phyloP scores from a whole-genome alignment of 2,888 invertebrate genomes.

The Temnothorax rugatulus region DNA sequence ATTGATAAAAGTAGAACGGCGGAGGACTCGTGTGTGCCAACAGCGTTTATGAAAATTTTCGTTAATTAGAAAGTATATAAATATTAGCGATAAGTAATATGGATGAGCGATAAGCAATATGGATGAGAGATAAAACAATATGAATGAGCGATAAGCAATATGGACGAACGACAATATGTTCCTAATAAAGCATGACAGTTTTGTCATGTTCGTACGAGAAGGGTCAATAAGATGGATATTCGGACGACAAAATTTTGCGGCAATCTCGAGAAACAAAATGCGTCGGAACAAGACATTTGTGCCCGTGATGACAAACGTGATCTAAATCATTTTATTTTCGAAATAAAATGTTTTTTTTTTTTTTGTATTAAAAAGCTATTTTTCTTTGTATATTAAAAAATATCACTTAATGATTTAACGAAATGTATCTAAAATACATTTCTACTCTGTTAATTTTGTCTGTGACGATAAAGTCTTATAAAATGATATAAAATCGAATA shows the following conservation, averaged over 20 bases:
- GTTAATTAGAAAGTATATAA: constrained; percentile 39
- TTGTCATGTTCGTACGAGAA: not conserved
- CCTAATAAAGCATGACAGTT: constrained; percentile 35
- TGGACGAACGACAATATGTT: constrained; percentile 42
- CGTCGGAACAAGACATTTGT: not conserved
- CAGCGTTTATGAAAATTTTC: constrained; percentile 28
- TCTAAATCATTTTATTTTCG: not conserved
- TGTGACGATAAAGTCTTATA: not conserved
- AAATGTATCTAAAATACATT: not conserved
- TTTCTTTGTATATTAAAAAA: not conserved
- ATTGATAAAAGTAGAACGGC: constrained; percentile 37
- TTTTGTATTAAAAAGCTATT: not conserved
- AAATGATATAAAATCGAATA: not conserved
- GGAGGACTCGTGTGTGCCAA: constrained; percentile 15
- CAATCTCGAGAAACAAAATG: not conserved
- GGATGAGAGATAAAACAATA: constrained; percentile 20
- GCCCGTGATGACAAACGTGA: constrained; percentile 18
- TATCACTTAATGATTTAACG: constrained; percentile 12
- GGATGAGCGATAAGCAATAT: constrained; percentile 25
- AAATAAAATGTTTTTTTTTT: not conserved
- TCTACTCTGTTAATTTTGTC: not conserved
- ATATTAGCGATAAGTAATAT: constrained; percentile 32
- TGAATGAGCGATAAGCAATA: constrained; percentile 25
- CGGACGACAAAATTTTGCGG: not conserved
- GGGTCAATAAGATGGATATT: not conserved